Evolutionary conservation across 2,113 vertebrate species (phyloP).

Genomic region (Clarias macrocephalus): DNA sequence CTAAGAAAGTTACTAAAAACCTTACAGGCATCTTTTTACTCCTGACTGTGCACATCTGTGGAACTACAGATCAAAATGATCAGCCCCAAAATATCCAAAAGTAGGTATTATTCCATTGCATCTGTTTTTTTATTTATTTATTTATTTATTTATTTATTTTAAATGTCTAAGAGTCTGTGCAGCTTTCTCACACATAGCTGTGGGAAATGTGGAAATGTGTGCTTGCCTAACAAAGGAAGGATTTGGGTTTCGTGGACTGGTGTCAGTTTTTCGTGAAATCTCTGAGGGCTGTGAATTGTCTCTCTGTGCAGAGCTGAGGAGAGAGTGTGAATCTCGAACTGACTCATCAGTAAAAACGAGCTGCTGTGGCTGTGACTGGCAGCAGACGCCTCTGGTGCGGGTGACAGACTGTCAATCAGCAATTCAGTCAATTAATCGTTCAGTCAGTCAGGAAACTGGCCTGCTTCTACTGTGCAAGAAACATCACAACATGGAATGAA

Average conservation of each 20-base stretch:
- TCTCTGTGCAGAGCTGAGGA: not conserved
- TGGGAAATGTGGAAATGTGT: not conserved
- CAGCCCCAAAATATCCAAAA: not conserved
- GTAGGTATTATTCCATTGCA: not conserved
- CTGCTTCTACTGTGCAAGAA: not conserved
- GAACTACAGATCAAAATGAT: not conserved
- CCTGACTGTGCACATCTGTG: not conserved
- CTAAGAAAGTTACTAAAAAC: not conserved
- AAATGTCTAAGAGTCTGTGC: not conserved
- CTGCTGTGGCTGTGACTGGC: constrained; percentile 18
- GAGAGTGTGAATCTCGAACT: not conserved
- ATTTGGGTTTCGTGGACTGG: constrained; percentile 9
- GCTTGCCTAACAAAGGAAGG: not conserved
- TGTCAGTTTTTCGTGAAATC: not conserved
- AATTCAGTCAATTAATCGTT: constrained; percentile 45
- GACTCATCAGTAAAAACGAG: constrained; percentile 9
- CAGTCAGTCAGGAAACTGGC: not conserved
- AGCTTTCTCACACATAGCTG: constrained; percentile 3
- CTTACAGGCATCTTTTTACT: not conserved
- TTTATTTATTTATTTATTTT: not conserved
- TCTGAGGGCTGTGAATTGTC: constrained; percentile 16
- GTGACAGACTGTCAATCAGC: constrained; percentile 25
- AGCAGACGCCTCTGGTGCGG: not conserved
- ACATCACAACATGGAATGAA: not conserved
- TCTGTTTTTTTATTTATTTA: not conserved